phyloP scores from a whole-genome alignment of 2,888 invertebrate genomes.

The Drosophila mettleri region DNA sequence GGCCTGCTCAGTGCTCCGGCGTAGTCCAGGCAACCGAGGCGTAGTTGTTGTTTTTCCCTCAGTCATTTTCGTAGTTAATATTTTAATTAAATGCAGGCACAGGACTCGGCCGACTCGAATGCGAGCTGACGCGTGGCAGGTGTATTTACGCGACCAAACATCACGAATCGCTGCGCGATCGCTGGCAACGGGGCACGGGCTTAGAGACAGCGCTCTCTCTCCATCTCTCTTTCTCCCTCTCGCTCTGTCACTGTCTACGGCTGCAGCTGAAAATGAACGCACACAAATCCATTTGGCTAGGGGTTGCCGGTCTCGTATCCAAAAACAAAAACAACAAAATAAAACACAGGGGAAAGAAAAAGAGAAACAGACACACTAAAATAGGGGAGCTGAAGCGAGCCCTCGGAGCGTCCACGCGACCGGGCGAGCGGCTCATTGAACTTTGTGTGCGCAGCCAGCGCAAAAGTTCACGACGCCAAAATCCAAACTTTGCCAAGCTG shows the following conservation, averaged over 20 bases:
- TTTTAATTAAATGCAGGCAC: slow-evolving; percentile 83
- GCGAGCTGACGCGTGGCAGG: slow-evolving; percentile 83
- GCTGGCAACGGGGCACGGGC: slow-evolving; percentile 57
- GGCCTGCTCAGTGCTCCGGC: slow-evolving; percentile 1
- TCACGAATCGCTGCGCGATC: slow-evolving; percentile 55
- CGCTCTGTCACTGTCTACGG: slow-evolving; percentile 8
- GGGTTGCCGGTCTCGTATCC: slow-evolving; percentile 54
- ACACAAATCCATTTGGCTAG: slow-evolving; percentile 61
- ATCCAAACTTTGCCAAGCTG: slow-evolving; percentile 60
- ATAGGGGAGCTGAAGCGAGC: slow-evolving; percentile 64
- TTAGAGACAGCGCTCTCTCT: slow-evolving; percentile 53
- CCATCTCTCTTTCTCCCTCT: slow-evolving; percentile 4
- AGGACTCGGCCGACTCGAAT: slow-evolving; percentile 46
- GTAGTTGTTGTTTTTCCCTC: slow-evolving; percentile 32
- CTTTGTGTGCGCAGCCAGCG: slow-evolving; percentile 65
- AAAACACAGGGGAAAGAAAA: slow-evolving; percentile 1
- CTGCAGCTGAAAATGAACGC: slow-evolving; percentile 72
- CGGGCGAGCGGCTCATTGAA: slow-evolving; percentile 67
- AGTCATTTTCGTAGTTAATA: slow-evolving; percentile 78
- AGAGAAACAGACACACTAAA: slow-evolving; percentile 37
- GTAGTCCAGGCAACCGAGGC: slow-evolving; percentile 45
- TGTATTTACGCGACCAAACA: slow-evolving; percentile 80
- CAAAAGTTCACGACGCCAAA: slow-evolving; percentile 71
- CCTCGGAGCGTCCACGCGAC: slow-evolving; percentile 23
- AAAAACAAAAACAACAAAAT: slow-evolving; percentile 20